phyloP scores from a whole-genome alignment of 2,888 invertebrate genomes.

The Callosobruchus maculatus region DNA sequence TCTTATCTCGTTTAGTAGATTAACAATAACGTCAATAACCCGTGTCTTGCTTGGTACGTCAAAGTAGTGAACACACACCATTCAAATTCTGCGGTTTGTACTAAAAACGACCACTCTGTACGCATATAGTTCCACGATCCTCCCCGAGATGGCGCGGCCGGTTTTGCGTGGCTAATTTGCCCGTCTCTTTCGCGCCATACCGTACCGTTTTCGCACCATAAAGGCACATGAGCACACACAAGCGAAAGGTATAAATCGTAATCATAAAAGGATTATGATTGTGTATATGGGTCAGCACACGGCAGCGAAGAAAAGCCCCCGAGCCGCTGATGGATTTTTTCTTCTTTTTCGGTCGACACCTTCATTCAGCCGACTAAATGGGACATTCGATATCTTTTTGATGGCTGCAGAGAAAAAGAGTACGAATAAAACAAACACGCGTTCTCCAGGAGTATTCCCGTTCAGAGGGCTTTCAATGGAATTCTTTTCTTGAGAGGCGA shows the following conservation, averaged over 20 bases:
- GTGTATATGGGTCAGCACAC: not conserved
- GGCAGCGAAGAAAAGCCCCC: not conserved
- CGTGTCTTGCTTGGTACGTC: no score
- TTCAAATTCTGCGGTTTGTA: no score
- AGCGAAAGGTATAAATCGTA: not conserved
- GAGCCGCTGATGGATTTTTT: not conserved
- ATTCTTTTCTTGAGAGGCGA: not conserved
- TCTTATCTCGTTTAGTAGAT: no score
- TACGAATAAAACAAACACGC: conserved; percentile 11
- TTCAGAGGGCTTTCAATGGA: not conserved
- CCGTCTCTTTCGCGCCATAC: not conserved
- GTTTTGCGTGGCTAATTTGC: not conserved
- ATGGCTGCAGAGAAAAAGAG: conserved; percentile 9
- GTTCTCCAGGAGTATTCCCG: not conserved
- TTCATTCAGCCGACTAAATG: conserved; percentile 8
- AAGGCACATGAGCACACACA: not conserved
- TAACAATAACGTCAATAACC: no score
- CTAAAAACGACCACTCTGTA: not conserved
- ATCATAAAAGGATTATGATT: not conserved
- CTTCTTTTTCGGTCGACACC: conserved; percentile 13
- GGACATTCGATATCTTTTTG: conserved; percentile 16
- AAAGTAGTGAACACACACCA: no score
- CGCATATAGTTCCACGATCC: not conserved
- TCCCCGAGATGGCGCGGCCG: not conserved
- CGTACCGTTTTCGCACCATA: not conserved